Evolutionary conservation across 2,888 invertebrate genomes (phyloP).

Genomic region (Meghimatium bilineatum): DNA sequence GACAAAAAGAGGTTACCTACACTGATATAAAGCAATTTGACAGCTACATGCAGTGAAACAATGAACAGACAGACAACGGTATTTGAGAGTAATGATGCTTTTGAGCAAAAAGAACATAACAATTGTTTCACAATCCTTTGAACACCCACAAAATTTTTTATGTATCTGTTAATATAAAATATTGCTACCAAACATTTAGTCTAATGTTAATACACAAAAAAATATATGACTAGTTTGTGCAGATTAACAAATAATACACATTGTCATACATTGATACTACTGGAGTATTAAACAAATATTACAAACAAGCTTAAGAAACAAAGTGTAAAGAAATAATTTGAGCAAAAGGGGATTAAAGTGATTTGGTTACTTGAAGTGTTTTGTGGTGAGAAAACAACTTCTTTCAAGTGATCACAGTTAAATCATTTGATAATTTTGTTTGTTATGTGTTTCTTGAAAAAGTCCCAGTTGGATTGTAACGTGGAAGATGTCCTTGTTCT

Average conservation of each 20-base stretch:
- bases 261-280: background rate
- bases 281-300: background rate
- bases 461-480: too few species aligned
- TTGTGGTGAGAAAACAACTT: too few species aligned
- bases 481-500: too few species aligned
- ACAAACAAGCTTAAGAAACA: background rate
- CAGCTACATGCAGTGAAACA: background rate
- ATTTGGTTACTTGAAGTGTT: too few species aligned
- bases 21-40: too few species aligned
- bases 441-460: too few species aligned
- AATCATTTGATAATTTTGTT: too few species aligned
- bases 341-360: too few species aligned
- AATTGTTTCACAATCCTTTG: background rate
- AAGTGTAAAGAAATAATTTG: background rate
- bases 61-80: background rate
- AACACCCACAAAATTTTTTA: background rate
- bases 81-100: background rate
- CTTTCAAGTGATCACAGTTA: too few species aligned
- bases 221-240: background rate
- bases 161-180: background rate
- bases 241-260: background rate
- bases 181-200: background rate
- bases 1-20: too few species aligned
- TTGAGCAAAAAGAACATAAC: background rate
- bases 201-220: background rate